A percentile compares a stretch with the other conserved stretches of the same genome.
Evolutionary conservation across 2,113 vertebrate genomes (phyloP).

Genomic region (Toxotes jaculatrix): DNA sequence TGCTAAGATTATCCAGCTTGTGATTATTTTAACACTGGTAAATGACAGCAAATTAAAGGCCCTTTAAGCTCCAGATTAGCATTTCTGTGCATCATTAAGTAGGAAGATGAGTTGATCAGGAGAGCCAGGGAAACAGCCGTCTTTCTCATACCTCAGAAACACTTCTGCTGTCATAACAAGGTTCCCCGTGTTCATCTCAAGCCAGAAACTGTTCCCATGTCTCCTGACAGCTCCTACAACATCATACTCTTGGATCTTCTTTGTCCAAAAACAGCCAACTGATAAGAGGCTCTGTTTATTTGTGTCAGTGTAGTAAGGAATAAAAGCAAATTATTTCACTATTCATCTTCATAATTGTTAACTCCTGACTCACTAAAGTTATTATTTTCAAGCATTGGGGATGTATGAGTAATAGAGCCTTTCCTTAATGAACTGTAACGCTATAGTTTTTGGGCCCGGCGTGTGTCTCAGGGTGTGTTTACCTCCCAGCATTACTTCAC

Average conservation of each 20-base stretch:
- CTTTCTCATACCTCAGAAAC: constrained; percentile 24
- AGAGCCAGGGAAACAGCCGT: constrained; percentile 37
- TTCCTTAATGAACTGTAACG: constrained; percentile 64
- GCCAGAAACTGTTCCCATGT: constrained; percentile 20
- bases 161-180: constrained; percentile 4
- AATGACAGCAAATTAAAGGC: constrained; percentile 80
- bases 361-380: constrained; percentile 14
- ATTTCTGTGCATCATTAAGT: constrained; percentile 73
- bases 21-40: constrained; percentile 75
- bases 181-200: constrained; percentile 8
- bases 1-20: constrained; percentile 72
- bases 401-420: constrained; percentile 44
- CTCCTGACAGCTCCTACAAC: constrained; percentile 1
- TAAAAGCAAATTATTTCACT: constrained; percentile 3
- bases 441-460: constrained; percentile 38
- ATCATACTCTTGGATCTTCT: background rate
- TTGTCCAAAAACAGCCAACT: background rate
- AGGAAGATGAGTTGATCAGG: constrained; percentile 64
- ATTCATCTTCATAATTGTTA: constrained; percentile 18
- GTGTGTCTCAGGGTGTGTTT: constrained; percentile 43
- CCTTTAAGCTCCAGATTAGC: constrained; percentile 78
- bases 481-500: constrained; percentile 48
- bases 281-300: constrained; percentile 7
- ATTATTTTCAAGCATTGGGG: constrained; percentile 44
- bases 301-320: background rate